Evolutionary conservation across 2,113 vertebrate genomes (phyloP).

Genomic region (Myocastor coypus): DNA sequence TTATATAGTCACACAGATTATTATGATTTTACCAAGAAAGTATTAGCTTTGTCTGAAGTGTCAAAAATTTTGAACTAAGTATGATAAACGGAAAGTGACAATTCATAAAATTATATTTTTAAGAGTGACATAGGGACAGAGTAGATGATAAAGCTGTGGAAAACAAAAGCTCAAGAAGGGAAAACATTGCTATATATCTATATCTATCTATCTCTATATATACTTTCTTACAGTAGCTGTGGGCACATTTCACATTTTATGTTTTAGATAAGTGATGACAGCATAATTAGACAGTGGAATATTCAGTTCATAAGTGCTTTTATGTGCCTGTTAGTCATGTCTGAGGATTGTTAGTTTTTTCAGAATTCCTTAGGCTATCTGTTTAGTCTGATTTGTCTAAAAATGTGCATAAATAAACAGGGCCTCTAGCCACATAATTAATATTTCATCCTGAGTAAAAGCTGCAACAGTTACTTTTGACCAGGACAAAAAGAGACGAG

Average conservation of each 20-base stretch:
- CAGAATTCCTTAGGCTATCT: neutral
- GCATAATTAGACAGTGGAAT: conserved; percentile 35
- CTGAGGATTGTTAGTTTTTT: neutral
- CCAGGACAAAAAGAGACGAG: neutral
- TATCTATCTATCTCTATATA: neutral
- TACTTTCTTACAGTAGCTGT: conserved; percentile 49
- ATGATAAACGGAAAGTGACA: neutral
- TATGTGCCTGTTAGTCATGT: neutral
- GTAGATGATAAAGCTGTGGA: neutral
- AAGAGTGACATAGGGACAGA: neutral
- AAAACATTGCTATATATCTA: neutral
- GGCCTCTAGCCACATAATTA: neutral
- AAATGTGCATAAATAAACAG: conserved; percentile 33
- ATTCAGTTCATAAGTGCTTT: neutral
- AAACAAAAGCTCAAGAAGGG: conserved; percentile 27
- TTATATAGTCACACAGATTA: neutral
- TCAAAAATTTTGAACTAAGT: neutral
- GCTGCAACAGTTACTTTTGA: neutral
- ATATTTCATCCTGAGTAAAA: conserved; percentile 48
- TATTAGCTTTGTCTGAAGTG: neutral
- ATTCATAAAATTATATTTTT: neutral
- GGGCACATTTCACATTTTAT: conserved; percentile 31
- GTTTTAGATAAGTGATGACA: conserved; percentile 50
- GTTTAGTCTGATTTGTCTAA: conserved; percentile 51
- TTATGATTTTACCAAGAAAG: neutral